Evolutionary conservation across 2,888 invertebrate species (phyloP).

Genomic region (Parnassius apollo): DNA sequence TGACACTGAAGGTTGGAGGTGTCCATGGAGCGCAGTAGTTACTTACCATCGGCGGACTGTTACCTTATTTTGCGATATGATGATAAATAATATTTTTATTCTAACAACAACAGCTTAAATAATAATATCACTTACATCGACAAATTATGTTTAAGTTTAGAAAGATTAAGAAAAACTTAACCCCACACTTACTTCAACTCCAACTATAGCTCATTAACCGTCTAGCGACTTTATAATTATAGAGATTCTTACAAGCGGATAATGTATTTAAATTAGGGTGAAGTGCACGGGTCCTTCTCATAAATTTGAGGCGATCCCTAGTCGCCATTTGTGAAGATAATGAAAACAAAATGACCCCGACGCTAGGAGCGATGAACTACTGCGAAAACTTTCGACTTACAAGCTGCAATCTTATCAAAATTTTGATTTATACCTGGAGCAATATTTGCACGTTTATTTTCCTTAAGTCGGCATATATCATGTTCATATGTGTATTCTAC

Average conservation of each 20-base stretch:
- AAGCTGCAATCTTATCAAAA: conserved; percentile 3
- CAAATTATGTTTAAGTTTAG: too few species aligned
- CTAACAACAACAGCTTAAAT: too few species aligned
- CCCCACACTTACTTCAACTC: background rate
- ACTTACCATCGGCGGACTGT: too few species aligned
- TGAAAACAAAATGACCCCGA: conserved; percentile 42
- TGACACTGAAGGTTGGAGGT: too few species aligned
- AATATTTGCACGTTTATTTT: too few species aligned
- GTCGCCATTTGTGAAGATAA: conserved; percentile 40
- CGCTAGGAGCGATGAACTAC: conserved; percentile 12
- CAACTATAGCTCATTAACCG: conserved; percentile 29
- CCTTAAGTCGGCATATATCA: too few species aligned
- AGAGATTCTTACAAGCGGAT: conserved; percentile 39
- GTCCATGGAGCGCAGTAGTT: too few species aligned
- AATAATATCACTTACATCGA: too few species aligned
- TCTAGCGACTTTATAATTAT: conserved; percentile 24
- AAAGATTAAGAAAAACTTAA: conserved; percentile 2
- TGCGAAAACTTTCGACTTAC: conserved; percentile 8
- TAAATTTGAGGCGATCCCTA: conserved; percentile 37
- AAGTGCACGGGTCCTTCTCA: conserved; percentile 36
- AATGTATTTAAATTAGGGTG: conserved; percentile 58
- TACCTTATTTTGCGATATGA: too few species aligned
- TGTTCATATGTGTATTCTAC: too few species aligned
- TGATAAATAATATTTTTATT: too few species aligned
- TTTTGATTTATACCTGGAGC: background rate